Evolutionary conservation across 2,113 vertebrate species (phyloP).

Genomic region (Neogobius melanostomus): DNA sequence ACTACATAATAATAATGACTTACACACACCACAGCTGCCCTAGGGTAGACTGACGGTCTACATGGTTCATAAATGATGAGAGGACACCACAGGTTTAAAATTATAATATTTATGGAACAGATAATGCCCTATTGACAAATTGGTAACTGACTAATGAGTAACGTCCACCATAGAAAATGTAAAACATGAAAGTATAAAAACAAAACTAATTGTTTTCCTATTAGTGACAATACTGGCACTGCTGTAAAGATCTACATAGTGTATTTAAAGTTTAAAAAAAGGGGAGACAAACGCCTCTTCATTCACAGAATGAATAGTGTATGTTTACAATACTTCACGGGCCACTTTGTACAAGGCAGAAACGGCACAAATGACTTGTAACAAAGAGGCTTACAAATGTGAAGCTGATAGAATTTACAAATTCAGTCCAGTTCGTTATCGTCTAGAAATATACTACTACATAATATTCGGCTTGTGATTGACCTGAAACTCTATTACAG

Average conservation of each 20-base stretch:
- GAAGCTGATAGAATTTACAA: constrained; percentile 14
- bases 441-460: constrained; percentile 20
- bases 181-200: constrained; percentile 10
- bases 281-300: constrained; percentile 42
- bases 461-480: constrained; percentile 50
- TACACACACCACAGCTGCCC: no score
- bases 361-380: not conserved
- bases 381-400: not conserved
- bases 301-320: constrained; percentile 81
- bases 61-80: not conserved
- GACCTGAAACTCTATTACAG: constrained; percentile 39
- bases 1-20: no score
- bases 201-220: not conserved
- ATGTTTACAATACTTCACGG: constrained; percentile 30
- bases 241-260: not conserved
- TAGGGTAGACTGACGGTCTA: no score
- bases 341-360: constrained; percentile 18
- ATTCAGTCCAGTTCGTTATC: constrained; percentile 24
- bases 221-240: not conserved
- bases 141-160: not conserved
- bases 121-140: constrained; percentile 7
- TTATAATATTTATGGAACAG: constrained; percentile 28
- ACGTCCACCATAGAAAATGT: constrained; percentile 2
- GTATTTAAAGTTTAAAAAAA: constrained; percentile 33
- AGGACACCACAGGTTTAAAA: constrained; percentile 1